Conservation (phyloP, 2,113 vertebrate genomes). For the Pelmatolapia mariae region DNA sequence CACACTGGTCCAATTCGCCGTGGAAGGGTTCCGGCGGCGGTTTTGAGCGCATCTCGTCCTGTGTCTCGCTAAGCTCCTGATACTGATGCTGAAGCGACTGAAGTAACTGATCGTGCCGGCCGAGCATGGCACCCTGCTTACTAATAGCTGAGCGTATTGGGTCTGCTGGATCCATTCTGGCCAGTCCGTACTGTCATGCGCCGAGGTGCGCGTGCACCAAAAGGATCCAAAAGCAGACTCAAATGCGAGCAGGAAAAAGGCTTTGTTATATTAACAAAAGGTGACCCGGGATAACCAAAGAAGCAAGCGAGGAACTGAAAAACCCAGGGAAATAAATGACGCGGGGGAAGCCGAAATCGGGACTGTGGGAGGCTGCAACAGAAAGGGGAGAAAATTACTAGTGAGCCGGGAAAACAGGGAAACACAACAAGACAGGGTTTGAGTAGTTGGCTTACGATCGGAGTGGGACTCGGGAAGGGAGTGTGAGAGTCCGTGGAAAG, state of each 20-base stretch:
- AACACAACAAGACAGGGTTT: background rate
- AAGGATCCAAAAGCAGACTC: background rate
- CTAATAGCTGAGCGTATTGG: too few species aligned
- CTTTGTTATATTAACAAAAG: background rate
- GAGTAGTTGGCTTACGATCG: background rate
- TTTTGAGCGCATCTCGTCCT: too few species aligned
- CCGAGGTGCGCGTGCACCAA: background rate
- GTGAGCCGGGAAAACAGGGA: background rate
- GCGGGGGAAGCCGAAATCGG: background rate
- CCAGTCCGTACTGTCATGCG: too few species aligned
- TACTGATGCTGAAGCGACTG: too few species aligned
- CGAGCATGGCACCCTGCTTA: too few species aligned
- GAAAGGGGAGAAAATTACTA: background rate
- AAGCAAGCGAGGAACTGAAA: background rate
- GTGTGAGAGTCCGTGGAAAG: background rate
- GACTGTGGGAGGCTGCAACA: too few species aligned
- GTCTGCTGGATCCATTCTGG: too few species aligned
- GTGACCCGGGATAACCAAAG: background rate
- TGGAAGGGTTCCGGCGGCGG: too few species aligned
- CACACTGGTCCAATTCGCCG: too few species aligned
- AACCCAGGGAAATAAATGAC: rapidly evolving
- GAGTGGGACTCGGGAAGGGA: background rate
- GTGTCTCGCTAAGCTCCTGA: too few species aligned
- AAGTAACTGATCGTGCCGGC: too few species aligned
- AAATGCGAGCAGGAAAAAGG: background rate